A percentile compares a stretch with the other conserved stretches of the same genome.
These are phyloP conservation scores for Glandiceps talaboti DNA, from an alignment of 53 echinoderm and acorn worm genomes.

Conservation along the genomic window DNA sequence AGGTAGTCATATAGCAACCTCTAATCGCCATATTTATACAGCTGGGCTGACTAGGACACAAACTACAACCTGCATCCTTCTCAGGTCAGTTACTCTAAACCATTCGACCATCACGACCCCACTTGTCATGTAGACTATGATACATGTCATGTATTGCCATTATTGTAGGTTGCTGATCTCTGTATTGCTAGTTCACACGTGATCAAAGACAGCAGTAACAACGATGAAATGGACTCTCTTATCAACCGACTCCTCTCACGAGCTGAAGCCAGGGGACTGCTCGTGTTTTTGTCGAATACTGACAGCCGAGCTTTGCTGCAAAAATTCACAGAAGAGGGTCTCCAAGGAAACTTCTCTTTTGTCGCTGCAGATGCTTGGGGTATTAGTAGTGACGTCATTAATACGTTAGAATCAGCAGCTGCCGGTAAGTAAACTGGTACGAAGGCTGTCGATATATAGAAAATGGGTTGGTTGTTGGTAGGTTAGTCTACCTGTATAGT, in stretches of 20 bases:
- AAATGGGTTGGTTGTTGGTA: too few species aligned
- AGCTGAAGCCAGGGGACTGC: constrained; percentile 29
- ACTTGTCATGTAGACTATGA: too few species aligned
- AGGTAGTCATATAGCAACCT: too few species aligned
- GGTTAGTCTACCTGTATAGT: too few species aligned
- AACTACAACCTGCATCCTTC: too few species aligned
- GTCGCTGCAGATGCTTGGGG: constrained; percentile 27
- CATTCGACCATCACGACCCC: too few species aligned
- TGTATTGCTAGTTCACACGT: constrained; percentile 33
- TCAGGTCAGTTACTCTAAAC: too few species aligned
- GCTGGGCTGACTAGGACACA: too few species aligned
- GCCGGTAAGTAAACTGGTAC: constrained; percentile 22
- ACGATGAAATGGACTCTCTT: background rate
- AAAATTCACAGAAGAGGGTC: constrained; percentile 5
- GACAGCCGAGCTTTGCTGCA: constrained; percentile 10
- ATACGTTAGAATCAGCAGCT: constrained; percentile 21
- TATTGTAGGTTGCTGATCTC: too few species aligned
- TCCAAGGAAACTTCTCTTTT: constrained; percentile 19
- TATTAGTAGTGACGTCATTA: background rate
- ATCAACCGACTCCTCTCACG: constrained; percentile 28
- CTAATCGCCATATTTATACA: too few species aligned
- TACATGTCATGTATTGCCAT: too few species aligned
- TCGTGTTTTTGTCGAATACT: constrained; percentile 21
- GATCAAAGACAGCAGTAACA: constrained; percentile 24
- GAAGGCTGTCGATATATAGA: too few species aligned